Conservation (phyloP, 2,888 invertebrate genomes). For the Cataglyphis cursor region DNA sequence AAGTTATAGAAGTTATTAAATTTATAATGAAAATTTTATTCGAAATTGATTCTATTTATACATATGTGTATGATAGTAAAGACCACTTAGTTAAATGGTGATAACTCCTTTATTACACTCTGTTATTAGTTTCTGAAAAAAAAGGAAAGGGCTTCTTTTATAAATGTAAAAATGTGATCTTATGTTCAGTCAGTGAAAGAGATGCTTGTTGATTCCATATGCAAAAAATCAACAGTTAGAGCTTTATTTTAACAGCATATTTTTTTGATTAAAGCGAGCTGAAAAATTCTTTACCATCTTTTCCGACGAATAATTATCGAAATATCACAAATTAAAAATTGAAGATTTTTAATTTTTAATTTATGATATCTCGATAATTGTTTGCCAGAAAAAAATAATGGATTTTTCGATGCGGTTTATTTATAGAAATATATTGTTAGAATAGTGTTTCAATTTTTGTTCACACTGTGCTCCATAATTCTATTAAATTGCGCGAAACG, state of each 20-base stretch:
- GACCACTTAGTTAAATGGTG: no score
- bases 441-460: neutral
- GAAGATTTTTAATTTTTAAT: neutral
- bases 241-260: no score
- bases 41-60: neutral
- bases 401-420: neutral
- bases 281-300: no score
- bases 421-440: neutral
- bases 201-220: neutral
- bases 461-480: slow-evolving; percentile 37
- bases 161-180: neutral
- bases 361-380: neutral
- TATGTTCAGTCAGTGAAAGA: slow-evolving; percentile 30
- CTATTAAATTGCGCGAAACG: slow-evolving; percentile 46
- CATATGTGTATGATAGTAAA: neutral
- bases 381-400: neutral
- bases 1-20: neutral
- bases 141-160: neutral
- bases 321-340: neutral
- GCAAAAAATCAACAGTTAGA: no score
- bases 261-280: no score
- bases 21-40: neutral
- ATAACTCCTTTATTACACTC: neutral
- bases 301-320: neutral
- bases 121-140: neutral